phyloP scores from a whole-genome alignment of 2,888 invertebrate species.

The Microctonus aethiopoides region DNA sequence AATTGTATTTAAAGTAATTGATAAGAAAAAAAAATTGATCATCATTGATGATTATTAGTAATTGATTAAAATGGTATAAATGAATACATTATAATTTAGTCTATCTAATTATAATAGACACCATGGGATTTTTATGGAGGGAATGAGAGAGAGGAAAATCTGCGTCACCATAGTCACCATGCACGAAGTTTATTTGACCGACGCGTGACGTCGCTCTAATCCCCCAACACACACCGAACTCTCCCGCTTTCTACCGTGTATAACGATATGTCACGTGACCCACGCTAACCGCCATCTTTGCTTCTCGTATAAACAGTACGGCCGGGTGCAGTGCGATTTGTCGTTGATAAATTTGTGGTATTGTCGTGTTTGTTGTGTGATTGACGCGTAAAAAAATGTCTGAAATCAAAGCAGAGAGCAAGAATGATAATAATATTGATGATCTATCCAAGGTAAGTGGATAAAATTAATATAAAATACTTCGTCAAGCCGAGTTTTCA shows the following conservation, averaged over 20 bases:
- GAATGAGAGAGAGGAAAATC: not conserved
- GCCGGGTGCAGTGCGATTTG: slow-evolving; percentile 68
- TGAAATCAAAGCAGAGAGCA: slow-evolving; percentile 64
- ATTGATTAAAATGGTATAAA: no score
- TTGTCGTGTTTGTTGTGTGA: slow-evolving; percentile 63
- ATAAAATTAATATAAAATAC: slow-evolving; percentile 34
- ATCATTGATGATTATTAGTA: no score
- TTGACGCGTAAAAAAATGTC: slow-evolving; percentile 60
- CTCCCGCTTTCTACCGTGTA: slow-evolving; percentile 64
- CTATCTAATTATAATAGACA: no score
- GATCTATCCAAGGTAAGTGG: slow-evolving; percentile 64
- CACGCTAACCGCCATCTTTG: slow-evolving; percentile 74
- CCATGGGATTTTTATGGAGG: not conserved
- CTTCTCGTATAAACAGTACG: slow-evolving; percentile 71
- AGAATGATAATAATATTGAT: slow-evolving; percentile 66
- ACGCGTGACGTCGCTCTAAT: slow-evolving; percentile 49
- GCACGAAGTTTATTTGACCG: slow-evolving; percentile 40
- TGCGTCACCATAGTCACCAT: slow-evolving; percentile 44
- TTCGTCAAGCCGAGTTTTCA: slow-evolving; percentile 65
- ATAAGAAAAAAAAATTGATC: no score
- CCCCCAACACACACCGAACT: slow-evolving; percentile 27
- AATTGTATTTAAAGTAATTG: no score
- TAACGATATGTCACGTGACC: slow-evolving; percentile 69
- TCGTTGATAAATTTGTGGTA: slow-evolving; percentile 59
- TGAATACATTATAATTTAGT: not conserved